phyloP scores from a whole-genome alignment of 2,797 vertebrate species.

The Intellagama lesueurii region DNA sequence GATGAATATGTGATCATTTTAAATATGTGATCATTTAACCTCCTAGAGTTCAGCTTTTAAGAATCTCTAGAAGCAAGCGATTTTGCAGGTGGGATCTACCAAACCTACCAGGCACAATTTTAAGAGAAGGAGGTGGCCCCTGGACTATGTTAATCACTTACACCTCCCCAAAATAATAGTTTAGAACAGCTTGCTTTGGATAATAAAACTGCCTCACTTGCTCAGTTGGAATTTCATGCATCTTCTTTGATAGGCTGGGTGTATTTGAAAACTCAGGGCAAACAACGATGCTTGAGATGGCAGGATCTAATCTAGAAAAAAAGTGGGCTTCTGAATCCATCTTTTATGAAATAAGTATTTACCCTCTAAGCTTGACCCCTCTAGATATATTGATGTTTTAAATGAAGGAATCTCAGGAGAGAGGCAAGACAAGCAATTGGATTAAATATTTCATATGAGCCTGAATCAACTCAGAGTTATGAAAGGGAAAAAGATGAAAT shows the following conservation, averaged over 20 bases:
- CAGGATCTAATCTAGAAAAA: neutral
- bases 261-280: neutral
- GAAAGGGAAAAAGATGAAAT: neutral
- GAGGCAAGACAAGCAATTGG: neutral
- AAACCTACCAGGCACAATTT: neutral
- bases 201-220: neutral
- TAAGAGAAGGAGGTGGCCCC: neutral
- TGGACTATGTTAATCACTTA: neutral
- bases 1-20: too few relatives aligned
- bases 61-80: neutral
- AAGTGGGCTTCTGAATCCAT: neutral
- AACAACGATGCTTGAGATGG: neutral
- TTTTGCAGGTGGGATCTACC: neutral
- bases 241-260: neutral
- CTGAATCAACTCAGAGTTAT: constrained; percentile 15
- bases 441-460: constrained; percentile 19
- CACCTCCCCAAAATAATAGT: neutral
- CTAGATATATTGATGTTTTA: neutral
- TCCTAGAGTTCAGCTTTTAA: neutral
- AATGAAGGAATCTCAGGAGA: constrained; percentile 13
- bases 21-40: neutral
- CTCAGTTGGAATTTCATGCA: neutral
- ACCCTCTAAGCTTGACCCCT: neutral
- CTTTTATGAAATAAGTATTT: constrained; percentile 18
- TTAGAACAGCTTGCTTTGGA: neutral